Base-by-base conservation (phyloP, 2,888 invertebrate genomes). In the Apomyelois bistriatella region DNA sequence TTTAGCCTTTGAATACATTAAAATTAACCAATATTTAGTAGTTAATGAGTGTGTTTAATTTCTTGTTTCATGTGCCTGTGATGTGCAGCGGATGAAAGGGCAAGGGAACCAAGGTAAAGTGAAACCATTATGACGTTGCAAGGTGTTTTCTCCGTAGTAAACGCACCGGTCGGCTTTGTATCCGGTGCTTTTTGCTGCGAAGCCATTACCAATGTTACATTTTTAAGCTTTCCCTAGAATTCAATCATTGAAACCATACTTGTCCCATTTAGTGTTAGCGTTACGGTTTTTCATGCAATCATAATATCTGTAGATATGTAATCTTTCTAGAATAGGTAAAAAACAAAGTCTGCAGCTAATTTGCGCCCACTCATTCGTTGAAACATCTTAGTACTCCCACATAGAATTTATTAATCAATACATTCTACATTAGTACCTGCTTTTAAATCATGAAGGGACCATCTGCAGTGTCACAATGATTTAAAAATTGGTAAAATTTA, bases 51-150 rank as follows among this genome's bases (percentile, higher is more conserved):
- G 69, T 65, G 61, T 74, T 78, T 72, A 79, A 70, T 81, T 78
- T 85, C 86, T 90, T 91, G 85, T 92, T 93, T 90, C 92, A 91
- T 93, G 91, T 91, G 75, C 72, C 59, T 78, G 68, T 70, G 71
- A 70, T 76, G 76, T 82, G 67, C 87, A 95, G 95, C 95, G 94
- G 93, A 94, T 95, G 94, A 95, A 95, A 94, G 94, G 94, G 93
- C 94, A 94, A 93, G 94, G 94, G 92, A 94, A 94, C 91, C 94
- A 94, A 94, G 94, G 94, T 94, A 92, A 87, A 76, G 76, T 76
- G 65, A 63, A 62, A 74, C 71, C 72, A 73, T 76, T 85, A 74
- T 90, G 89, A 89, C 89, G 90, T 90, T 85, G 89, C 85, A 85
- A 71, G 72, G 79, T 82, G 84, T 86, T 85, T 83, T 85, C 78